Percentiles rank a stretch among this genome's conserved stretches.
Evolutionary conservation across 2,797 vertebrate species (phyloP).

Genomic region (Ctenopoma multispine): DNA sequence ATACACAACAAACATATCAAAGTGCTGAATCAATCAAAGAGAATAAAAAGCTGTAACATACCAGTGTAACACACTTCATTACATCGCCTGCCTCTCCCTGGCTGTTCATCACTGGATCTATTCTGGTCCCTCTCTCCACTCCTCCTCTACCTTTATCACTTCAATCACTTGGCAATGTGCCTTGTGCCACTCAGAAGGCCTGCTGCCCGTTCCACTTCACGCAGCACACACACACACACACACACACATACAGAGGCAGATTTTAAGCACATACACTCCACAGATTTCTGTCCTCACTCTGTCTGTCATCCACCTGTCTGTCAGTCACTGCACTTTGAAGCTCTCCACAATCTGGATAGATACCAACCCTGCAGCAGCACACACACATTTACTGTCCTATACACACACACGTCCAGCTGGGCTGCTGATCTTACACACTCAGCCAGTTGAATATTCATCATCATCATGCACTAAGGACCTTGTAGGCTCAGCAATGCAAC

Average conservation of each 20-base stretch:
- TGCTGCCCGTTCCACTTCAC: constrained; percentile 61
- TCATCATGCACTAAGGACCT: constrained; percentile 54
- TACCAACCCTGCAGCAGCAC: constrained; percentile 28
- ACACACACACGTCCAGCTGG: constrained; percentile 65
- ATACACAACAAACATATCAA: constrained; percentile 55
- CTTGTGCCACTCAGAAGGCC: constrained; percentile 68
- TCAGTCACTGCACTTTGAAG: constrained; percentile 78
- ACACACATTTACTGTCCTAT: constrained; percentile 38
- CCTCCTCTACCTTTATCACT: constrained; percentile 75
- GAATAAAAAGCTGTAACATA: constrained; percentile 50
- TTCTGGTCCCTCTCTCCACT: constrained; percentile 49
- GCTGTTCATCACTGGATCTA: constrained; percentile 56
- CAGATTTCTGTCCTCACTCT: constrained; percentile 57
- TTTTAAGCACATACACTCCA: constrained; percentile 37
- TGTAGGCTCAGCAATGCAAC: constrained; percentile 57
- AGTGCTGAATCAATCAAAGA: constrained; percentile 34
- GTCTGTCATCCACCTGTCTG: constrained; percentile 72
- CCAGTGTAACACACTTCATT: constrained; percentile 52
- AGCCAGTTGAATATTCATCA: constrained; percentile 71
- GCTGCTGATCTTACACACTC: constrained; percentile 61
- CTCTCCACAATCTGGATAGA: constrained; percentile 70
- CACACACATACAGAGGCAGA: constrained; percentile 22
- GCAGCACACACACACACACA: constrained; percentile 43
- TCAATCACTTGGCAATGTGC: constrained; percentile 78
- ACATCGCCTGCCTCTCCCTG: constrained; percentile 52